phyloP scores from a whole-genome alignment of 2,113 vertebrate genomes.

The Oxyura jamaicensis region DNA sequence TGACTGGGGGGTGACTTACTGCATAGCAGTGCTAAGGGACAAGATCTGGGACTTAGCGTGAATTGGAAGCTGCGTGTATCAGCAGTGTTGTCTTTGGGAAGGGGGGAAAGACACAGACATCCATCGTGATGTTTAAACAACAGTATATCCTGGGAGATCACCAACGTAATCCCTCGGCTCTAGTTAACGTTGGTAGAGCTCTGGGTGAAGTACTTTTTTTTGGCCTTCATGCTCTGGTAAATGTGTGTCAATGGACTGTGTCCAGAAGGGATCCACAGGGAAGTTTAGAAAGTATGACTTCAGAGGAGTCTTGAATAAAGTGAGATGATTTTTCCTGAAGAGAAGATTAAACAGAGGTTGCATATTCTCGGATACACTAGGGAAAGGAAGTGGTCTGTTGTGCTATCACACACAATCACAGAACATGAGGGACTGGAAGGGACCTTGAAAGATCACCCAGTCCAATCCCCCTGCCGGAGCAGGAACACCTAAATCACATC shows the following conservation, averaged over 20 bases:
- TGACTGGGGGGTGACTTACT: neutral
- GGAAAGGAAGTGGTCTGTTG: neutral
- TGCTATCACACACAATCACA: too few relatives aligned
- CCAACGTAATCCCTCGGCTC: neutral
- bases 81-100: neutral
- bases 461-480: too few relatives aligned
- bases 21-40: neutral
- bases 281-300: neutral
- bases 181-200: neutral
- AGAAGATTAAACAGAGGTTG: neutral
- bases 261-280: neutral
- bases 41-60: neutral
- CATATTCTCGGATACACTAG: neutral
- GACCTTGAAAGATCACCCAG: too few relatives aligned
- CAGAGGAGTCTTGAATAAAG: neutral
- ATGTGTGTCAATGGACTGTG: slow-evolving; percentile 1
- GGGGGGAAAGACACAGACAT: neutral
- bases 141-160: neutral
- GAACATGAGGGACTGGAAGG: too few relatives aligned
- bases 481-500: too few relatives aligned
- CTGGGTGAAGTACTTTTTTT: neutral
- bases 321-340: slow-evolving; percentile 13
- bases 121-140: neutral
- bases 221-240: neutral
- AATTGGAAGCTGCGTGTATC: neutral